Base-by-base conservation (phyloP, 2,888 invertebrate genomes). In the Plemyria rubiginata region DNA sequence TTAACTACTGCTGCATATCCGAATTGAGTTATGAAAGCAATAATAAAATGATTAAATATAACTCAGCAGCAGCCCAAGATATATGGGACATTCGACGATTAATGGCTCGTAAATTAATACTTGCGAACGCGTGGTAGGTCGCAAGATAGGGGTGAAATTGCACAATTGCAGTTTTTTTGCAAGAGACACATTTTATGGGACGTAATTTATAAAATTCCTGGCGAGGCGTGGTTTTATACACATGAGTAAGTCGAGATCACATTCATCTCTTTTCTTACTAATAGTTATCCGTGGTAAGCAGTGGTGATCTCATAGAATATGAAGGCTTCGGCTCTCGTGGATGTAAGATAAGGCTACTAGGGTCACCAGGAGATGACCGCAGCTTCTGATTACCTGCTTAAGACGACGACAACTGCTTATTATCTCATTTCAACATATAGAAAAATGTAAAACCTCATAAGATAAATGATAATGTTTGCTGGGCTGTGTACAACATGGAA, bases 121-220 rank as follows among this genome's bases (percentile, higher is more conserved):
- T 65, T 66, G 60, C 61, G 60, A 51, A 65, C 60, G 65, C 54
- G 68, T 59, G 67, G 68, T 69, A 55, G 70, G 68, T 68, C 68
- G 62, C 45, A 51, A 61, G 54, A 60, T 56, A 55, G 52, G 55
- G 55, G 62, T 53, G n/a, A 50, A 32, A 67, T 16, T 66, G 70
- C 67, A 71, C 68, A 70, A 62, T 75, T 72, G 71, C 72, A 77
- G 22, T 74, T 76, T 74, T 75, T 74, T 76, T 56, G 64, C 70
- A 56, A 1, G 54, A 45, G 54, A 36, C 41, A 43, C 12, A 53
- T 48, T 60, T 63, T 55, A 53, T 56, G 40, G 41, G 28, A 29
- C 28, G 66, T 52, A 40, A 22, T 52, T 52, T 52, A 52, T 40
- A 9, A 40, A 40, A 38, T 16, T 16, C 12, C 51, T 15, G 36